phyloP scores from a whole-genome alignment of 2,113 vertebrate species.

The Anoplopoma fimbria region DNA sequence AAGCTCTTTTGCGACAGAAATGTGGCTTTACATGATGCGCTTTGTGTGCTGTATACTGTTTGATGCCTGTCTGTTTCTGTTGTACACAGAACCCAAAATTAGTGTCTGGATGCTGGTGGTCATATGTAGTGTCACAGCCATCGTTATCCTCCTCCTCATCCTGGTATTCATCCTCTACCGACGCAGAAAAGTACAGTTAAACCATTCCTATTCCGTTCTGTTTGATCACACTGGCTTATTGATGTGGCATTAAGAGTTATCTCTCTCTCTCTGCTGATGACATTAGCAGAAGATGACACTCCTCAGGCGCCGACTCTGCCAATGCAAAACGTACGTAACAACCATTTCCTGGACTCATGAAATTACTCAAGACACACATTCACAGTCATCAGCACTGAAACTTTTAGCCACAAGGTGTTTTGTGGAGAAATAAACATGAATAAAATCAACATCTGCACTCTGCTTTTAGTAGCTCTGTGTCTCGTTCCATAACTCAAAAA shows the following conservation, averaged over 20 bases:
- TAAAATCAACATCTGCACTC: neutral
- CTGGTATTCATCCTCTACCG: slow-evolving; percentile 60
- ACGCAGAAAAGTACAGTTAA: slow-evolving; percentile 68
- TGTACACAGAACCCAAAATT: slow-evolving; percentile 60
- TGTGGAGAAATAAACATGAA: neutral
- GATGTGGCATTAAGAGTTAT: neutral
- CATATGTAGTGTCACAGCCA: slow-evolving; percentile 60
- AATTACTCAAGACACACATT: slow-evolving; percentile 18
- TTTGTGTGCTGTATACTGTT: slow-evolving; percentile 17
- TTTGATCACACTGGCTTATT: neutral
- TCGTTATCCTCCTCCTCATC: slow-evolving; percentile 70
- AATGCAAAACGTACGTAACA: slow-evolving; percentile 78
- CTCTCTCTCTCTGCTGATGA: slow-evolving; percentile 23
- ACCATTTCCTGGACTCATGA: slow-evolving; percentile 54
- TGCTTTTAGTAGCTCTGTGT: neutral
- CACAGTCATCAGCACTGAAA: neutral
- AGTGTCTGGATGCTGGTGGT: slow-evolving; percentile 74
- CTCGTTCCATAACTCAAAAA: slow-evolving; percentile 28
- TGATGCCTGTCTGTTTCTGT: slow-evolving; percentile 29
- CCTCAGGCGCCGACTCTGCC: slow-evolving; percentile 72
- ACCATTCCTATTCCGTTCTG: neutral
- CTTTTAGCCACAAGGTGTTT: slow-evolving; percentile 5
- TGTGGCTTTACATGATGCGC: slow-evolving; percentile 18
- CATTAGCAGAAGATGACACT: slow-evolving; percentile 57
- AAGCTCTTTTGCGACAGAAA: slow-evolving; percentile 18